Percentiles rank a stretch among this genome's conserved stretches.
Evolutionary conservation across 2,888 invertebrate species (phyloP).

Genomic region (Amiota mariae): DNA sequence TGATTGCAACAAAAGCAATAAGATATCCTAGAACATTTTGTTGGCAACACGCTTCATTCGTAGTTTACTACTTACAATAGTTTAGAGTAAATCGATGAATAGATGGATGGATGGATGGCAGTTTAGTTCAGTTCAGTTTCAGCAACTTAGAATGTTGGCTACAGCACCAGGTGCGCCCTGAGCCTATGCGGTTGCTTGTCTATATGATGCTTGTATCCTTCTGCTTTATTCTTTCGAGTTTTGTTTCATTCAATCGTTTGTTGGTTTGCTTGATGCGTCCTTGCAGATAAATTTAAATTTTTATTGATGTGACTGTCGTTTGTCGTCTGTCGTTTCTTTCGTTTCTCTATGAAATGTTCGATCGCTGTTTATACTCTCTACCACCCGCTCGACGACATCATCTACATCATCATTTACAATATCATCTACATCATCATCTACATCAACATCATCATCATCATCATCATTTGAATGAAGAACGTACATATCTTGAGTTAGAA

Average conservation of each 20-base stretch:
- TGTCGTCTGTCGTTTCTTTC: background rate
- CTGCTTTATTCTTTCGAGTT: background rate
- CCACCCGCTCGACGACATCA: no score
- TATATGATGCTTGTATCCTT: background rate
- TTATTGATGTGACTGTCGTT: constrained; percentile 25
- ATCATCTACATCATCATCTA: no score
- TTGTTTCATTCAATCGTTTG: background rate
- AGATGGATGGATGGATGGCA: no score
- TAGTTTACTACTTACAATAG: no score
- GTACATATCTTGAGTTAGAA: background rate
- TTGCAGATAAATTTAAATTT: constrained; percentile 29
- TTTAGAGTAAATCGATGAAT: no score
- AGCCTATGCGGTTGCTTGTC: background rate
- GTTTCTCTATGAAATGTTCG: background rate
- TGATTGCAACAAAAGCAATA: background rate
- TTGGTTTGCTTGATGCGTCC: constrained; percentile 10
- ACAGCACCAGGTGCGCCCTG: constrained; percentile 12
- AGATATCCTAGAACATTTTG: background rate
- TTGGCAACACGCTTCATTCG: background rate
- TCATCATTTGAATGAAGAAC: no score
- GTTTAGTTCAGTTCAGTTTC: no score
- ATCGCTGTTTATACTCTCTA: background rate
- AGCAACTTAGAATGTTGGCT: background rate
- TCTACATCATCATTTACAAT: no score
- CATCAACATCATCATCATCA: no score